Base-by-base conservation (phyloP, 2,113 vertebrate genomes). In the Poeciliopsis prolifica region DNA sequence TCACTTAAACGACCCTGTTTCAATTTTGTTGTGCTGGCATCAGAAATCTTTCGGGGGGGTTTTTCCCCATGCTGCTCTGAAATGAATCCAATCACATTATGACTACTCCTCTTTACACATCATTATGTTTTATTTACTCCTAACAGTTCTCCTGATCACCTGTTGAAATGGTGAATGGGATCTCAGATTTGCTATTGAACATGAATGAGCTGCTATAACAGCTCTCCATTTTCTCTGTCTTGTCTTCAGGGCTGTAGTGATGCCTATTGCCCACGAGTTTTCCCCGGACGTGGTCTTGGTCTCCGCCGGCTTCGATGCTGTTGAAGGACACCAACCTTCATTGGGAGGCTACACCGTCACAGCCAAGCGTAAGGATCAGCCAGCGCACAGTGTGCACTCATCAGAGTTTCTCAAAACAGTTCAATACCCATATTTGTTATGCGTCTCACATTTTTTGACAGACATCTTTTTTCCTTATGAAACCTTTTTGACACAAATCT, bases 221-320 rank as follows among this genome's bases (percentile, higher is more conserved):
- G 65, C 22, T 1, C 30, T 66, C 65, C n/a, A 65, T 31, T 69
- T 72, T 58, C 58, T 24, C 22, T 83, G 2, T 35, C 35, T 76
- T 73, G 17, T 86, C 51, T 44, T 2, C 90, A 99, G 97, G 94
- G 95, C 93, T 0, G 95, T 99, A 75, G 97, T 99, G 93, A 98
- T 97, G 95, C 97, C 98, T 0, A 96, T 99, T 0, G 97, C 97
- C 15, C 94, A 93, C 0, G 95, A 98, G 88, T 99, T 98, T 81
- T 95, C 93, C 60, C 98, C 98, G 0, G 96, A 99, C 1, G 89
- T 99, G 89, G 96, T 99, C 83, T 92, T 99, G 83, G 97, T 99
- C 65, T 99, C 98, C 0, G 95, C 97, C 0, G 97, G 97, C 58
- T 99, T 99, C 60, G 96, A 97, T 29, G 96, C 98, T 1, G 96